Percentiles rank a stretch among this genome's conserved stretches.
Conservation (phyloP, 2,888 invertebrate genomes). For the Poecilobothrus nobilitatus region DNA sequence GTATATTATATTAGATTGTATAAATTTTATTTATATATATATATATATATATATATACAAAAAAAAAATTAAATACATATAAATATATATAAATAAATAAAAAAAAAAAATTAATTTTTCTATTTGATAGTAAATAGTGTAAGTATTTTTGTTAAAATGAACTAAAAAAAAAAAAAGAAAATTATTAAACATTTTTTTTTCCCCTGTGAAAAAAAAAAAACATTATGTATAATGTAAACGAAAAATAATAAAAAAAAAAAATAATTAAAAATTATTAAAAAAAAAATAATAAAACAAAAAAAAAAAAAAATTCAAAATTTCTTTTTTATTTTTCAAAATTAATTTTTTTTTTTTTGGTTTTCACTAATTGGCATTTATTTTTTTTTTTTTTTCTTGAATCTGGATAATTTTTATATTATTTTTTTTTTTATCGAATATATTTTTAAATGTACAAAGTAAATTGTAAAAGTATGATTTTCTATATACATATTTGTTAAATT, state of each 20-base stretch:
- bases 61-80: not conserved
- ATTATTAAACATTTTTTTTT: not conserved
- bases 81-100: not conserved
- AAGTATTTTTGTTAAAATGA: slow-evolving; percentile 3
- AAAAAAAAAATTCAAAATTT: not conserved
- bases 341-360: not conserved
- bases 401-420: too few species aligned
- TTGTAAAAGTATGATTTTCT: too few species aligned
- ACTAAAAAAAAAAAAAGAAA: not conserved
- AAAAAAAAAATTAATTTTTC: not conserved
- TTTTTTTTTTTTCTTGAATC: too few species aligned
- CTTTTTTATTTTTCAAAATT: slow-evolving; percentile 1
- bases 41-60: too few species aligned
- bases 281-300: too few species aligned
- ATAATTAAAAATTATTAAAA: too few species aligned
- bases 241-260: not conserved
- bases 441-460: too few species aligned
- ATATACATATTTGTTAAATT: too few species aligned
- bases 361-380: not conserved
- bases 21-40: too few species aligned
- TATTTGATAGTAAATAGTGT: not conserved
- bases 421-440: too few species aligned
- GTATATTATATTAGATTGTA: not conserved
- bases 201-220: not conserved
- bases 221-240: slow-evolving; percentile 3